phyloP scores from a whole-genome alignment of 2,888 invertebrate genomes.

The Machimus atricapillus region DNA sequence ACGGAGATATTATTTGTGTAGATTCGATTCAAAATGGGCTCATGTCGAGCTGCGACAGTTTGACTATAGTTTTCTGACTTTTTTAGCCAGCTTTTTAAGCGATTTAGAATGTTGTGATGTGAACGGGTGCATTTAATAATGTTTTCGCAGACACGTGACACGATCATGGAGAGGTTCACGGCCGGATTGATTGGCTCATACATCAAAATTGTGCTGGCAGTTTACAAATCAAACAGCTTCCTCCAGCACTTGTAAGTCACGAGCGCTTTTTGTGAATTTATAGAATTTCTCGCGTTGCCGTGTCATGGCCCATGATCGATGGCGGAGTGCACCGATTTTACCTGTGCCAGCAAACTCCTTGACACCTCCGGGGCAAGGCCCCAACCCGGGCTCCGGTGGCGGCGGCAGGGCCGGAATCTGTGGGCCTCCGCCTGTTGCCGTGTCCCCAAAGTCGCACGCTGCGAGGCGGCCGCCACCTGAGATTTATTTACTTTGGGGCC shows the following conservation, averaged over 20 bases:
- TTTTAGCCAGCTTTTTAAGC: not conserved
- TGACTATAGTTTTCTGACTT: not conserved
- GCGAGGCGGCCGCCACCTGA: constrained; percentile 6
- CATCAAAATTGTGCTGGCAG: constrained; percentile 17
- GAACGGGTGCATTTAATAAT: not conserved
- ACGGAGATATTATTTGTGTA: no score
- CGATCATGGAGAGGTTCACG: not conserved
- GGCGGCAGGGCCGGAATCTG: not conserved
- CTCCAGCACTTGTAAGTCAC: constrained; percentile 11
- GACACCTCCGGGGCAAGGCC: constrained; percentile 1
- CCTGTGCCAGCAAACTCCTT: not conserved
- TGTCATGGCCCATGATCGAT: constrained; percentile 19
- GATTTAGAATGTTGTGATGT: not conserved
- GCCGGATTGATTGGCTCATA: constrained; percentile 2
- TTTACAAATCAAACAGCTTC: constrained; percentile 27
- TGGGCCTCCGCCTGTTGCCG: constrained; percentile 11
- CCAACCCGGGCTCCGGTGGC: not conserved
- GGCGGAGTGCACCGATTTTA: not conserved
- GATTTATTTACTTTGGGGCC: constrained; percentile 19
- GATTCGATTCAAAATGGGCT: no score
- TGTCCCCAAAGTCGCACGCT: not conserved
- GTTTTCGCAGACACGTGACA: not conserved
- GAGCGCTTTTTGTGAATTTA: not conserved
- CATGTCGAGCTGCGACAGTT: no score
- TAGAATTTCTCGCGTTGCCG: not conserved